phyloP scores from a whole-genome alignment of 2,113 vertebrate species.

The Excalfactoria chinensis region DNA sequence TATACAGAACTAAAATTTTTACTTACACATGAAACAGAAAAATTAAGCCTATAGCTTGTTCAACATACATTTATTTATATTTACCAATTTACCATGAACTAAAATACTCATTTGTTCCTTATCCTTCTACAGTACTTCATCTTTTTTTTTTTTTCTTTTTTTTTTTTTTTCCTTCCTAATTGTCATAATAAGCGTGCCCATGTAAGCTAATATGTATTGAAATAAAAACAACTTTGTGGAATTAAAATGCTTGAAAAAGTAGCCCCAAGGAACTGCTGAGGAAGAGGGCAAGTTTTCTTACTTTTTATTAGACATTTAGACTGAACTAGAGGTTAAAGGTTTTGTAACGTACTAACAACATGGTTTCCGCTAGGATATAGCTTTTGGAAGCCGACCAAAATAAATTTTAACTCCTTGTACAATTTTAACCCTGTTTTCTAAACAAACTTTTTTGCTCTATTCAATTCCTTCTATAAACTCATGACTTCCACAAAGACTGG shows the following conservation, averaged over 20 bases:
- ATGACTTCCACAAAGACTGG: background rate
- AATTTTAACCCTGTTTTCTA: conserved; percentile 49
- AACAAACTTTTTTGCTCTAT: conserved; percentile 33
- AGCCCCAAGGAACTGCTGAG: conserved; percentile 23
- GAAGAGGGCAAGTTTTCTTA: conserved; percentile 19
- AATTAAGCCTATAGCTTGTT: background rate
- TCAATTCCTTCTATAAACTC: conserved; percentile 35
- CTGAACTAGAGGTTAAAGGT: conserved; percentile 55
- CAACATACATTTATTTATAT: background rate
- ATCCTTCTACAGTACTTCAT: conserved; percentile 13
- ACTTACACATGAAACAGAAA: conserved; percentile 42
- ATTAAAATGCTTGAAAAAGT: conserved; percentile 26
- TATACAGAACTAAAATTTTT: conserved; percentile 59
- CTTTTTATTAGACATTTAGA: conserved; percentile 42
- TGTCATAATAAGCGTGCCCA: background rate
- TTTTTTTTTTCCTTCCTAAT: background rate
- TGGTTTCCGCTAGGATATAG: conserved; percentile 50
- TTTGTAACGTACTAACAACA: conserved; percentile 49
- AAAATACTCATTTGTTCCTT: background rate
- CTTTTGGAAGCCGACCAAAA: conserved; percentile 66
- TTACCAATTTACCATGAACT: background rate
- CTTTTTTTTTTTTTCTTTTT: background rate
- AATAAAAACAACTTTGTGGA: conserved; percentile 36
- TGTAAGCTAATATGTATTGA: conserved; percentile 29
- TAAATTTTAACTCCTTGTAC: conserved; percentile 66